phyloP scores from a whole-genome alignment of 2,888 invertebrate species.

The Drymonia ruficornis region DNA sequence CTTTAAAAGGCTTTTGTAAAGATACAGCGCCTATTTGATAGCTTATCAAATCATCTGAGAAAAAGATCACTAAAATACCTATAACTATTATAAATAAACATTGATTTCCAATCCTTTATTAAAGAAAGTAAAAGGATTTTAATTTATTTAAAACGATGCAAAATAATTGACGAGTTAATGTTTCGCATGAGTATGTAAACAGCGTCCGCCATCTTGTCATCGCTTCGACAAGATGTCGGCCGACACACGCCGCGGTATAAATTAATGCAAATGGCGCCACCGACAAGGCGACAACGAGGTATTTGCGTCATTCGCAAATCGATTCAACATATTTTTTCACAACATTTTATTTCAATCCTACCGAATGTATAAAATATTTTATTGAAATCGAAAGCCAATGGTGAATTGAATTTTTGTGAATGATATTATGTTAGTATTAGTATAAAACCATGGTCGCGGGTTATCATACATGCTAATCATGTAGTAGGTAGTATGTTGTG shows the following conservation, averaged over 20 bases:
- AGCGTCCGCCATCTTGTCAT: slow-evolving; percentile 33
- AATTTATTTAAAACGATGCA: slow-evolving; percentile 2
- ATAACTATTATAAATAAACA: too few relatives aligned
- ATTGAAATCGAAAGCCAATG: slow-evolving; percentile 42
- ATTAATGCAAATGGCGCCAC: slow-evolving; percentile 63
- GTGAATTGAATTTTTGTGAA: slow-evolving; percentile 20
- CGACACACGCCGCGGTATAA: slow-evolving; percentile 51
- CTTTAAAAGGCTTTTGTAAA: too few relatives aligned
- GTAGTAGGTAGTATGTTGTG: neutral
- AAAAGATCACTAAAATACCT: too few relatives aligned
- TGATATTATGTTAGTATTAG: slow-evolving; percentile 17
- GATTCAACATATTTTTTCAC: slow-evolving; percentile 53
- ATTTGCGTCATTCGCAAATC: slow-evolving; percentile 66
- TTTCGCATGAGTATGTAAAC: neutral
- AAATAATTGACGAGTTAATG: neutral
- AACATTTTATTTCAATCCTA: slow-evolving; percentile 40
- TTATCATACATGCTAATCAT: slow-evolving; percentile 2
- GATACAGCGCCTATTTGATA: too few relatives aligned
- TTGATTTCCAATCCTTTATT: too few relatives aligned
- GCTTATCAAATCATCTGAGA: too few relatives aligned
- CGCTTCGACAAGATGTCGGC: slow-evolving; percentile 59
- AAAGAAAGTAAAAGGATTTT: neutral
- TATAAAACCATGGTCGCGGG: slow-evolving; percentile 9
- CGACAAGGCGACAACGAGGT: slow-evolving; percentile 48
- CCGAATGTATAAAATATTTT: slow-evolving; percentile 52